A percentile compares a stretch with the other conserved stretches of the same genome.
Evolutionary conservation across 2,113 vertebrate species (phyloP).

Genomic region (Cynocephalus volans): DNA sequence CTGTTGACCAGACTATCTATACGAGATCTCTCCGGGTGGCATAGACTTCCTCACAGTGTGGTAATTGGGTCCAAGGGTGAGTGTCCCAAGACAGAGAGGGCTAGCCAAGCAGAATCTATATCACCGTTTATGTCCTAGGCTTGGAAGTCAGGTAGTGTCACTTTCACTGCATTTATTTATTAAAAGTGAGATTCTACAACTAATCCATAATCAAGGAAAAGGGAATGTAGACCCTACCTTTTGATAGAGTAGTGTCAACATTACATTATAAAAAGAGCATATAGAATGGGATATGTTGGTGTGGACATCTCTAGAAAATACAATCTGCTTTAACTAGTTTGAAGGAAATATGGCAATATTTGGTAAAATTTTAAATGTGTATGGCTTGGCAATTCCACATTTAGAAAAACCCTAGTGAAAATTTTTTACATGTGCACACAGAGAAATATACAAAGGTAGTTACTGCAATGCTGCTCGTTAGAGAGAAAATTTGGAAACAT

Average conservation of each 20-base stretch:
- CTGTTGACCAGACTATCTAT: background rate
- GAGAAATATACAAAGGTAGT: background rate
- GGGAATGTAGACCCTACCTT: background rate
- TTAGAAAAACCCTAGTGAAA: background rate
- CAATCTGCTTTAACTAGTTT: background rate
- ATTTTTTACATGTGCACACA: background rate
- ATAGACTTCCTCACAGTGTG: background rate
- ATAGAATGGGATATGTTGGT: background rate
- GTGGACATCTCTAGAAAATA: background rate
- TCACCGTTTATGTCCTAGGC: background rate
- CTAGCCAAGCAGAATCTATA: background rate
- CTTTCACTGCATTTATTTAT: background rate
- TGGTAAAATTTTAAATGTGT: background rate
- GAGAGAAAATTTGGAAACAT: background rate
- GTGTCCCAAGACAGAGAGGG: background rate
- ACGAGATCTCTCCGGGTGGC: background rate
- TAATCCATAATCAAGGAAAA: background rate
- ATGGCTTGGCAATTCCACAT: background rate
- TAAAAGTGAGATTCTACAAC: background rate
- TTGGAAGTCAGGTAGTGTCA: background rate
- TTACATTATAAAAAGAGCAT: background rate
- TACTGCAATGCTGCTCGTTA: background rate
- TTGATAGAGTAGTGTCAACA: background rate
- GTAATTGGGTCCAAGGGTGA: background rate
- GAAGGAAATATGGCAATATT: background rate